Evolutionary conservation across 1,140 invertebrate genomes (phyloP).

Genomic region (Littorina saxatilis): DNA sequence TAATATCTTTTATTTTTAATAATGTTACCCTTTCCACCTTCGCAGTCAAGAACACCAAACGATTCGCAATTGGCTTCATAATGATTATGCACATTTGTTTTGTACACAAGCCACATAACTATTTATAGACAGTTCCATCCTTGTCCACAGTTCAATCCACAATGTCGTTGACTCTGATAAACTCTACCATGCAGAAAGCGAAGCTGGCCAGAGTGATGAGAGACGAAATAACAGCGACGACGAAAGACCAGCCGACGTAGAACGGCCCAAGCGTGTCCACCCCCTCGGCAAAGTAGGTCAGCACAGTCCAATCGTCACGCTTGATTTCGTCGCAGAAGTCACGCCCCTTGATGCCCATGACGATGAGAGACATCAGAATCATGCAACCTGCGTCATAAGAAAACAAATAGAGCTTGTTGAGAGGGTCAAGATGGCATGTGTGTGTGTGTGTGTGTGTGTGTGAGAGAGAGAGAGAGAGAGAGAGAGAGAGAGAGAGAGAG

Average conservation of each 20-base stretch:
- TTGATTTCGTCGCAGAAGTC: slow-evolving; percentile 48
- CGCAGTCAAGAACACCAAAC: too few relatives aligned
- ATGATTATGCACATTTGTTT: too few relatives aligned
- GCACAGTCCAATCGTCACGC: slow-evolving; percentile 39
- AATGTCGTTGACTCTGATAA: slow-evolving; percentile 44
- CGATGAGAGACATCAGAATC: slow-evolving; percentile 50
- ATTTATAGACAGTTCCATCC: too few relatives aligned
- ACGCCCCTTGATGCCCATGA: slow-evolving; percentile 52
- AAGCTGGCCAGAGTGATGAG: slow-evolving; percentile 51
- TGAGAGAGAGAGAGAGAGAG: too few relatives aligned
- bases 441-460: too few relatives aligned
- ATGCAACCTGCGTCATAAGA: slow-evolving; percentile 45
- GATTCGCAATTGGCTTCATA: too few relatives aligned
- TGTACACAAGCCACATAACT: too few relatives aligned
- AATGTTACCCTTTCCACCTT: too few relatives aligned
- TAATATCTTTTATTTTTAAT: too few relatives aligned
- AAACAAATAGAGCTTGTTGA: too few relatives aligned
- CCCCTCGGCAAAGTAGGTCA: slow-evolving; percentile 35
- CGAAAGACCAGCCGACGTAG: slow-evolving; percentile 54
- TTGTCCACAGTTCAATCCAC: slow-evolving; percentile 32
- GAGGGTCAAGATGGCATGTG: neutral
- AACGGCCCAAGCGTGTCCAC: slow-evolving; percentile 45
- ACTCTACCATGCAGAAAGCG: slow-evolving; percentile 51
- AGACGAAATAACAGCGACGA: slow-evolving; percentile 47
- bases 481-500: too few relatives aligned